Percentiles rank a stretch among this genome's conserved stretches.
phyloP scores from a whole-genome alignment of 23 tunicate genomes.

The Trididemnum clinides region DNA sequence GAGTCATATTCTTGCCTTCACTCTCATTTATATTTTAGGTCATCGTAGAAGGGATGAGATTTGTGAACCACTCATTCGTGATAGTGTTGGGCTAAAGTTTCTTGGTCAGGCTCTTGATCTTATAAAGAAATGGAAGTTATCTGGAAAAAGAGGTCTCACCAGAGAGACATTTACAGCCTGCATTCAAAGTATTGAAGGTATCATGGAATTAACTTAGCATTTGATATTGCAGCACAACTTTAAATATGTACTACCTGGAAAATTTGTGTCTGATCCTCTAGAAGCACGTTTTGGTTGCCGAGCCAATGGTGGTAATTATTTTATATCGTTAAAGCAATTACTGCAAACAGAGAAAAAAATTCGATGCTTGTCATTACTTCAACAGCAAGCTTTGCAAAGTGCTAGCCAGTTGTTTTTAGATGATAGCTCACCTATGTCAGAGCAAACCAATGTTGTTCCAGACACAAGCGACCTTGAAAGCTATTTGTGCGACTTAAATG shows the following conservation, averaged over 20 bases:
- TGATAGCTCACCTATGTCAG: too few species aligned
- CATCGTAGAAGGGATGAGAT: background rate
- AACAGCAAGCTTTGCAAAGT: constrained; percentile 11
- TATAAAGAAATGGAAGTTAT: background rate
- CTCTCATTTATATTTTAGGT: background rate
- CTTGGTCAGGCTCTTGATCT: background rate
- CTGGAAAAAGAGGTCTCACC: background rate
- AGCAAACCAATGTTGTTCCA: too few species aligned
- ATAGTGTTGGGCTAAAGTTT: background rate
- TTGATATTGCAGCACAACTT: background rate
- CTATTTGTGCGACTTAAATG: too few species aligned
- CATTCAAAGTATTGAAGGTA: background rate
- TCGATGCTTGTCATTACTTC: constrained; percentile 20
- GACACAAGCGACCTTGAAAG: too few species aligned
- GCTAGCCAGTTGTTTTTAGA: too few species aligned
- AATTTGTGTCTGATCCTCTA: background rate
- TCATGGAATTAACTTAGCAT: background rate
- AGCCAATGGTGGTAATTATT: constrained; percentile 28
- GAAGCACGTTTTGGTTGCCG: constrained; percentile 26
- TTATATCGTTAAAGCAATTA: constrained; percentile 7
- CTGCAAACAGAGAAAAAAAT: constrained; percentile 8
- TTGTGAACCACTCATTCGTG: background rate
- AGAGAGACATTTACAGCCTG: constrained; percentile 16
- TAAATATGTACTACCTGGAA: constrained; percentile 14
- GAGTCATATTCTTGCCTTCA: too few species aligned